phyloP scores from a whole-genome alignment of 2,113 vertebrate genomes.

The Gallinago paraguaiae region DNA sequence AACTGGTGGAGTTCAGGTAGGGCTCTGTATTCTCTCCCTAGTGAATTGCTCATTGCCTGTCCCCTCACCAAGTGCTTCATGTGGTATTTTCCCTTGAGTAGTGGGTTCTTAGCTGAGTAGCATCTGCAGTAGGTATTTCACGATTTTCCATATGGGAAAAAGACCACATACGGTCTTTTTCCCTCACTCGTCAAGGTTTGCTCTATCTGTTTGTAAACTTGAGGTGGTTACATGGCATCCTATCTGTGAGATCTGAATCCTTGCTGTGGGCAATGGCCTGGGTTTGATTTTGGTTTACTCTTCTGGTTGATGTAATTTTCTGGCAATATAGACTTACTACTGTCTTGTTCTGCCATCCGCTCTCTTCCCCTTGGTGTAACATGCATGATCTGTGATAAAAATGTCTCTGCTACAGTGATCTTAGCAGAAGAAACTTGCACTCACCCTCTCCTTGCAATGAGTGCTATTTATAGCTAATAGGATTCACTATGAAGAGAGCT shows the following conservation, averaged over 20 bases:
- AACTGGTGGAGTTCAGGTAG: background rate
- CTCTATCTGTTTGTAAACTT: background rate
- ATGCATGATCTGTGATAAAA: background rate
- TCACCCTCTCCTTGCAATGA: background rate
- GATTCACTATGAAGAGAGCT: constrained; percentile 13
- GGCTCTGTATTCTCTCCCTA: background rate
- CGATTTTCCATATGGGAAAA: background rate
- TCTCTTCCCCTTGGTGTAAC: background rate
- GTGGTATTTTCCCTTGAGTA: background rate
- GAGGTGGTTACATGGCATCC: background rate
- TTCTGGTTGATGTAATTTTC: background rate
- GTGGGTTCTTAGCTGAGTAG: background rate
- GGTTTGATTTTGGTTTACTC: background rate
- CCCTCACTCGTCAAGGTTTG: background rate
- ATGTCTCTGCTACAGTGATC: background rate
- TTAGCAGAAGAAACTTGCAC: background rate
- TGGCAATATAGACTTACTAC: background rate
- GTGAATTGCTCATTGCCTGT: background rate
- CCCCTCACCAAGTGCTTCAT: background rate
- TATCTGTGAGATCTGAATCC: too few species aligned
- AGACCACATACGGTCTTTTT: background rate
- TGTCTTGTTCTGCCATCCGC: background rate
- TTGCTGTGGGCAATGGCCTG: background rate
- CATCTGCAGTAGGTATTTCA: background rate
- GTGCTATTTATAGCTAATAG: constrained; percentile 36